phyloP scores from a whole-genome alignment of 2,113 vertebrate species.

The Carassius carassius region DNA sequence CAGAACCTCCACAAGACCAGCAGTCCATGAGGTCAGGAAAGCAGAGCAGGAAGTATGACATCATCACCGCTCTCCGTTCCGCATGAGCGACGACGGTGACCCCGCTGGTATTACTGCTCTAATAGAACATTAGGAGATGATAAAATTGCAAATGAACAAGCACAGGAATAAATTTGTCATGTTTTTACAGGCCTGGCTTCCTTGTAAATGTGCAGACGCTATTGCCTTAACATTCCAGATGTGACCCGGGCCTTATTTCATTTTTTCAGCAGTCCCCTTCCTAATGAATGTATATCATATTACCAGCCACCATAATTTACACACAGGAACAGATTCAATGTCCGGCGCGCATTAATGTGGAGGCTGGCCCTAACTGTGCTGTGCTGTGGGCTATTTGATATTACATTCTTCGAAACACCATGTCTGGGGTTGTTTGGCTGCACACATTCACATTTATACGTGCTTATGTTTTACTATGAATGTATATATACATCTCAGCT shows the following conservation, averaged over 20 bases:
- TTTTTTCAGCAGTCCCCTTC: slow-evolving; percentile 49
- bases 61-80: slow-evolving; percentile 68
- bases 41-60: slow-evolving; percentile 74
- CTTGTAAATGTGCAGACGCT: slow-evolving; percentile 53
- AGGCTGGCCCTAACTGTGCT: slow-evolving; percentile 33
- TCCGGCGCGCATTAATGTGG: slow-evolving; percentile 48
- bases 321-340: slow-evolving; percentile 49
- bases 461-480: background rate
- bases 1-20: slow-evolving; percentile 61
- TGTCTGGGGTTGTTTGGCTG: slow-evolving; percentile 39
- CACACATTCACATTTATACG: slow-evolving; percentile 33
- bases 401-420: slow-evolving; percentile 36
- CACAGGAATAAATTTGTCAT: slow-evolving; percentile 66
- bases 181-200: slow-evolving; percentile 59
- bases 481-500: slow-evolving; percentile 4
- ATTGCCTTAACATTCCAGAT: slow-evolving; percentile 58
- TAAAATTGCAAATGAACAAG: slow-evolving; percentile 72
- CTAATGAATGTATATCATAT: slow-evolving; percentile 61
- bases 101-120: slow-evolving; percentile 69
- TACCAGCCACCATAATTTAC: slow-evolving; percentile 57
- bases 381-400: slow-evolving; percentile 15
- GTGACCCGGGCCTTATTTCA: slow-evolving; percentile 54
- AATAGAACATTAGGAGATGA: slow-evolving; percentile 77
- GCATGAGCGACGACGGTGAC: slow-evolving; percentile 64
- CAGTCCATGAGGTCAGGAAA: slow-evolving; percentile 63